Evolutionary conservation across 2,113 vertebrate genomes (phyloP), one percentile per base, ranked within the genome.

Genomic region (Pipra filicauda): DNA sequence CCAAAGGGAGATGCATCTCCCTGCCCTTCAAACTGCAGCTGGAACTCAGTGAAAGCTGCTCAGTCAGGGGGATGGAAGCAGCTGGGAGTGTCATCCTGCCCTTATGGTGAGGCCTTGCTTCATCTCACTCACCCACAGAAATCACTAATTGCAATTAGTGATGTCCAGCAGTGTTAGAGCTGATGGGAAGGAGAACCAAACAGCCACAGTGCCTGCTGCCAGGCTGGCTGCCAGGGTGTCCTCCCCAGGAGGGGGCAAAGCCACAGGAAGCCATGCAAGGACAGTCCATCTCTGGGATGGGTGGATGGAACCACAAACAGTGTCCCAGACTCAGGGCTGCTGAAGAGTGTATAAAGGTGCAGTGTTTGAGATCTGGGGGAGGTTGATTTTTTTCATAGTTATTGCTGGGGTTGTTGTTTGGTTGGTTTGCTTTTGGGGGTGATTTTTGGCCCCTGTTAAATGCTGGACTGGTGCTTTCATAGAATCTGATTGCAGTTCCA

Each of bases 231-330:
- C 62, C 21, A 11, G 26, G 31, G 28, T 21, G 2, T 51, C 30
- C 54, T 26, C 4, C 2, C 13, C 55, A n/a, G 21, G 64, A 64
- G 11, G 2, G 4, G 19, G 39, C 3, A 57, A n/a, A 48, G 27
- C 23, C 31, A 12, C 57, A 39, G 43, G 44, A 21, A 37, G 26
- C 8, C 8, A 4, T 28, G 8, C 41, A 44, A 61, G 66, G 37
- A 15, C 15, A 3, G n/a, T 6, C 52, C 7, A 0, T 46, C 6
- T 2, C 22, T 46, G 20, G 4, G 35, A 9, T 7, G 9, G n/a
- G 7, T 6, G 8, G n/a, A 19, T 23, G 43, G 61, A 44, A 12
- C 41, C 49, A 5, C 30, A 22, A 27, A 15, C 19, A 15, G 6
- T 21, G 17, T 21, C 9, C 9, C 18, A n/a, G 43, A 2, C 21